Evolutionary conservation across 92 coral and sea anemone genomes (phyloP).

Genomic region (Ricordea florida): DNA sequence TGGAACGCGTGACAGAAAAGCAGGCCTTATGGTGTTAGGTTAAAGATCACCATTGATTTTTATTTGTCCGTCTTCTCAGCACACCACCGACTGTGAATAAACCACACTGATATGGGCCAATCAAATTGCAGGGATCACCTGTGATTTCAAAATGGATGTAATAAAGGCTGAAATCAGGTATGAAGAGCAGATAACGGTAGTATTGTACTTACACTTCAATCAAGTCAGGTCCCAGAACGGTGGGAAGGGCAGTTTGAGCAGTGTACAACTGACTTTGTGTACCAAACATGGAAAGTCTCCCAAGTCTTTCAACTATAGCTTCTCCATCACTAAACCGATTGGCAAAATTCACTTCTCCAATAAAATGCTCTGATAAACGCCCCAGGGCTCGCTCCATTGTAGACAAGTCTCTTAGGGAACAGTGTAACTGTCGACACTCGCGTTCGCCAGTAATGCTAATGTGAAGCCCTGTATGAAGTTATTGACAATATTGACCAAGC

Average conservation of each 20-base stretch:
- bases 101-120: too few relatives aligned
- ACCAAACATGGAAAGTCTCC: slow-evolving; percentile 79
- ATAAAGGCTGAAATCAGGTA: neutral
- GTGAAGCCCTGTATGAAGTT: slow-evolving; percentile 76
- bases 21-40: too few relatives aligned
- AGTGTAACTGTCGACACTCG: slow-evolving; percentile 89
- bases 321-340: slow-evolving; percentile 94
- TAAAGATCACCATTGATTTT: too few relatives aligned
- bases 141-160: too few relatives aligned
- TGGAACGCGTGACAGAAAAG: too few relatives aligned
- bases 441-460: slow-evolving; percentile 74
- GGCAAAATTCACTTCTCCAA: slow-evolving; percentile 95
- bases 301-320: slow-evolving; percentile 94
- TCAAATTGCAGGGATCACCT: too few relatives aligned
- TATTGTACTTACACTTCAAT: slow-evolving; percentile 91
- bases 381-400: slow-evolving; percentile 94
- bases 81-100: too few relatives aligned
- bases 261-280: slow-evolving; percentile 79
- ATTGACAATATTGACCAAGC: too few relatives aligned
- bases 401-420: slow-evolving; percentile 84
- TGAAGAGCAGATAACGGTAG: neutral
- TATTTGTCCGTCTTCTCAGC: too few relatives aligned
- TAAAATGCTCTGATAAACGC: slow-evolving; percentile 92
- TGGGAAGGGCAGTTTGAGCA: slow-evolving; percentile 65
- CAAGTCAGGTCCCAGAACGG: slow-evolving; percentile 75